These are phyloP conservation scores for Falcaria lacertinaria DNA, from an alignment of 2,888 invertebrate genomes.

Conservation along the genomic window DNA sequence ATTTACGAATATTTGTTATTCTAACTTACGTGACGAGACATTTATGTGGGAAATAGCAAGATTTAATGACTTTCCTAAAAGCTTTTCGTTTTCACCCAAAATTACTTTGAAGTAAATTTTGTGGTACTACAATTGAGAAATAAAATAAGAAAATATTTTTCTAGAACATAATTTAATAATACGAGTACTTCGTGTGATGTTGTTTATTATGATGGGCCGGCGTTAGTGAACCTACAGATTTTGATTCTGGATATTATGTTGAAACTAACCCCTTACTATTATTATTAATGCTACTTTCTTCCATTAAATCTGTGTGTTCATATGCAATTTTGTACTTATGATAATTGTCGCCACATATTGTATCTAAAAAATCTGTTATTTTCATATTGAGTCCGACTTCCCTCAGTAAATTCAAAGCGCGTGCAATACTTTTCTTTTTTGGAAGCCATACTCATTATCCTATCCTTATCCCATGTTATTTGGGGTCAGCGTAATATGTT, in stretches of 20 bases:
- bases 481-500: too few species aligned
- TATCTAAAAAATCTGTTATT: constrained; percentile 1
- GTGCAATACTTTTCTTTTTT: constrained; percentile 41
- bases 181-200: too few species aligned
- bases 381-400: constrained; percentile 11
- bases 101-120: constrained; percentile 1
- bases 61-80: constrained; percentile 5
- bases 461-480: too few species aligned
- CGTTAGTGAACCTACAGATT: too few species aligned
- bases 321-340: too few species aligned
- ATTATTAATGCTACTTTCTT: too few species aligned
- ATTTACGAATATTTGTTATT: constrained; percentile 32
- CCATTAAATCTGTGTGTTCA: too few species aligned
- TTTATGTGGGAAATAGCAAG: constrained; percentile 3
- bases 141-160: too few species aligned
- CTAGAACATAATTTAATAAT: too few species aligned
- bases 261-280: too few species aligned
- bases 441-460: constrained; percentile 24
- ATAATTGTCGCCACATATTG: not conserved
- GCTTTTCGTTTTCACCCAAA: constrained; percentile 1
- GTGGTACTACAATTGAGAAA: not conserved
- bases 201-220: too few species aligned
- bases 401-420: constrained; percentile 43
- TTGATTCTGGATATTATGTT: too few species aligned
- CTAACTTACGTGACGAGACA: constrained; percentile 10